A percentile compares a stretch with the other conserved stretches of the same genome.
Conservation (phyloP, 2,888 invertebrate genomes). For the Fragum sueziense region DNA sequence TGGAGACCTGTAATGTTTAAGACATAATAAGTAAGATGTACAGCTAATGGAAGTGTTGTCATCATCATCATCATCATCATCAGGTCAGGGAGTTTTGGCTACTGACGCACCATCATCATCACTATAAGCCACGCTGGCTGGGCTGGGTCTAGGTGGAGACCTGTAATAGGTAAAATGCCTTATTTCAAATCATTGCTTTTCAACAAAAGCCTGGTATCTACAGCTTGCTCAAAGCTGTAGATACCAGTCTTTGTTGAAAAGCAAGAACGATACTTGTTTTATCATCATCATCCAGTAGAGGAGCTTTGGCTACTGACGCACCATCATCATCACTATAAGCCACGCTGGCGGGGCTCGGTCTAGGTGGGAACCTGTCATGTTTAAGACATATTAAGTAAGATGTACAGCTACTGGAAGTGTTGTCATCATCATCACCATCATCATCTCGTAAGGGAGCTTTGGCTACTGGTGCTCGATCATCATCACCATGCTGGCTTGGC, state of each 20-base stretch:
- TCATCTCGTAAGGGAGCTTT: slow-evolving; percentile 83
- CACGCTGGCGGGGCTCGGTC: slow-evolving; percentile 96
- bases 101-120: slow-evolving; percentile 90
- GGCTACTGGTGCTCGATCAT: slow-evolving; percentile 89
- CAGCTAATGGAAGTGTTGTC: slow-evolving; percentile 95
- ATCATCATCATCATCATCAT: slow-evolving; percentile 86
- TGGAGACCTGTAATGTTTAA: slow-evolving; percentile 86
- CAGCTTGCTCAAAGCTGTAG: no score
- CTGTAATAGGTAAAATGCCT: no score
- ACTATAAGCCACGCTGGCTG: slow-evolving; percentile 94
- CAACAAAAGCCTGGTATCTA: no score
- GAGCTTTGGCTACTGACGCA: slow-evolving; percentile 90
- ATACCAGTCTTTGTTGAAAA: no score
- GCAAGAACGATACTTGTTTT: no score
- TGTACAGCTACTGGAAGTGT: slow-evolving; percentile 94
- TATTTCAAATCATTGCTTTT: no score
- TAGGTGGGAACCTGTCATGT: slow-evolving; percentile 88
- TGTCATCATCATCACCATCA: slow-evolving; percentile 92
- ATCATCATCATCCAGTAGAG: slow-evolving; percentile 65
- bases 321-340: slow-evolving; percentile 91
- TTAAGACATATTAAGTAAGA: no score
- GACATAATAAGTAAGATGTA: no score
- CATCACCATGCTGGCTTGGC: slow-evolving; percentile 95
- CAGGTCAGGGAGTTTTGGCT: slow-evolving; percentile 86
- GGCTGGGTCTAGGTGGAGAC: slow-evolving; percentile 95